phyloP scores from a whole-genome alignment of 2,888 invertebrate species.

The Epicampocera succincta region DNA sequence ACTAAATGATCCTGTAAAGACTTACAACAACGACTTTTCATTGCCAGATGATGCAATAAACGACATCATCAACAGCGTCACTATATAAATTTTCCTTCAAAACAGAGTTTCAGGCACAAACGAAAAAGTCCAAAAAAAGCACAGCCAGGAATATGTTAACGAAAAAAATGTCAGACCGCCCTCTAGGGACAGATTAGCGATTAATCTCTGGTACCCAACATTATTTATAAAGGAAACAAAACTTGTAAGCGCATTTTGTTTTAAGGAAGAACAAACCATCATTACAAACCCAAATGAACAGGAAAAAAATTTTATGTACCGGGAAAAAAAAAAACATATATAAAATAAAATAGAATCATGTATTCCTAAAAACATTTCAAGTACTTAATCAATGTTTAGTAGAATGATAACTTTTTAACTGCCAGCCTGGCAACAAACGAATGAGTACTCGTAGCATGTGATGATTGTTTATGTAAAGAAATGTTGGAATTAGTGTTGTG shows the following conservation, averaged over 20 bases:
- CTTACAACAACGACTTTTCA: conserved; percentile 8
- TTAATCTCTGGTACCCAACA: conserved; percentile 76
- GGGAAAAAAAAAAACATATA: conserved; percentile 7
- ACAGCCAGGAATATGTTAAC: conserved; percentile 40
- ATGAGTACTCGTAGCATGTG: too few relatives aligned
- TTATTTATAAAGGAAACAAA: conserved; percentile 56
- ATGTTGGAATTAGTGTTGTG: too few relatives aligned
- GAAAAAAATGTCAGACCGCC: conserved; percentile 77
- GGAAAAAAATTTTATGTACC: conserved; percentile 10
- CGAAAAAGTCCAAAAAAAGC: conserved; percentile 8
- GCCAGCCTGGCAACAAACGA: conserved; percentile 24
- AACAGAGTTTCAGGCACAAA: conserved; percentile 11
- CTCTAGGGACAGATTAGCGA: conserved; percentile 81
- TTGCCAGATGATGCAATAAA: conserved; percentile 56
- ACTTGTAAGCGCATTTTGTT: conserved; percentile 47
- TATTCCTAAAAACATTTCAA: conserved; percentile 57
- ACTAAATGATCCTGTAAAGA: conserved; percentile 59
- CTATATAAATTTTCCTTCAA: conserved; percentile 10
- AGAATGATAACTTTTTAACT: conserved; percentile 63
- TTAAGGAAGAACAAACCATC: conserved; percentile 45
- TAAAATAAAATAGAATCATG: background rate
- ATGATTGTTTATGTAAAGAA: conserved; percentile 25
- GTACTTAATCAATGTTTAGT: conserved; percentile 67
- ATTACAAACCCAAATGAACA: conserved; percentile 25
- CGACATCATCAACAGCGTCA: conserved; percentile 68